Evolutionary conservation across 2,888 invertebrate species (phyloP).

Genomic region (Neria commutata): DNA sequence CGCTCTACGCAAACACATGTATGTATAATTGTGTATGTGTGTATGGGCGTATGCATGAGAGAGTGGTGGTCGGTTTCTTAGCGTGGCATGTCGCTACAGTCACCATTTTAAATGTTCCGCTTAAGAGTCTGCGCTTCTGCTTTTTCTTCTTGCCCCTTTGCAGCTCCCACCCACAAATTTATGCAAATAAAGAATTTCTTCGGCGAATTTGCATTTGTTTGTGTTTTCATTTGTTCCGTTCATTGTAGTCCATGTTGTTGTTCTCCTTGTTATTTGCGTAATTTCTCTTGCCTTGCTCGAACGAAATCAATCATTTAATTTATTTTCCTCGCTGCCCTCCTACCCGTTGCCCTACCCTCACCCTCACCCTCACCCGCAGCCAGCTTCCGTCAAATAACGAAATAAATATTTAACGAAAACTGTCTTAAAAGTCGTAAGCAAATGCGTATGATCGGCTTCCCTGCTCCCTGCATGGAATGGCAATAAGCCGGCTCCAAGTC

Average conservation of each 20-base stretch:
- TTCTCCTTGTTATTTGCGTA: conserved; percentile 17
- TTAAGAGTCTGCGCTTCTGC: no score
- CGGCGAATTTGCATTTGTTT: conserved; percentile 46
- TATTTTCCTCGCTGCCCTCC: conserved; percentile 36
- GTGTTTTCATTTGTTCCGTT: conserved; percentile 40
- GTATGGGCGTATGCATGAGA: no score
- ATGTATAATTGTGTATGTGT: no score
- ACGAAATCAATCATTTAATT: conserved; percentile 59
- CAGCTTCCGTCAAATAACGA: conserved; percentile 37
- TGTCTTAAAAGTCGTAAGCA: conserved; percentile 53
- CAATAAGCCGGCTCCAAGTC: conserved; percentile 15
- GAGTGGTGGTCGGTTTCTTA: no score
- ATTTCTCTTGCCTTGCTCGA: conserved; percentile 34
- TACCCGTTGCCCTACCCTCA: background rate
- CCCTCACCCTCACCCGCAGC: no score
- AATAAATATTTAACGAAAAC: conserved; percentile 54
- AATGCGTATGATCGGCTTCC: conserved; percentile 26
- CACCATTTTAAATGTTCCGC: no score
- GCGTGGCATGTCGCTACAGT: no score
- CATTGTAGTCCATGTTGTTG: conserved; percentile 25
- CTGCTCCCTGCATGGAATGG: no score
- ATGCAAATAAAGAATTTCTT: background rate
- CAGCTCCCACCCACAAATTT: background rate
- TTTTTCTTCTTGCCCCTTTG: no score
- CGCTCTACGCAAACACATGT: no score